Base-by-base conservation (phyloP, 2,888 invertebrate species). In the Meganola albula region DNA sequence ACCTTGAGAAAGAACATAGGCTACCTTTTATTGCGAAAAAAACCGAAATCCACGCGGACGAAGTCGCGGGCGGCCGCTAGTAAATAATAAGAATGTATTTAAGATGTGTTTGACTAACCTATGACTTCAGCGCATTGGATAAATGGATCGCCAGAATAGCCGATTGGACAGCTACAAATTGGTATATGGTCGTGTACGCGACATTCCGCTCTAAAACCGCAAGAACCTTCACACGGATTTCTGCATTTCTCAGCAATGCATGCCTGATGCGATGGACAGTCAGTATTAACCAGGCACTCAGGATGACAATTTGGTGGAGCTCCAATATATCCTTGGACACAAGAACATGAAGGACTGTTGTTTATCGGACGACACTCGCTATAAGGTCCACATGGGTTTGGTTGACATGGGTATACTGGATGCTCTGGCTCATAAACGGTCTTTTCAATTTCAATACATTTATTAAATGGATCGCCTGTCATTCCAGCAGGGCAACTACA, bases 101-200 rank as follows among this genome's bases (percentile, higher is more conserved):
- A n/a, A n/a, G n/a, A n/a, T n/a, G n/a, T n/a, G n/a, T n/a, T n/a
- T n/a, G n/a, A n/a, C n/a, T n/a, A n/a, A 86, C 86, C 64, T 37
- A 74, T 65, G 10, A 74, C 61, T 60, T 90, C 89, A 39, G 88
- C 88, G 61, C 94, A 94, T 66, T 91, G 90, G 21, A 90, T 88
- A 58, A 94, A 94, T 45, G 94, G 93, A 89, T 94, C 93, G 7
- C 95, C 95, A 2, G 92, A 92, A 69, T 88, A 90, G 12, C 90
- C 90, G 18, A 80, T 61, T 1, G 91, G 89, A 58, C 95, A 95
- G 48, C 91, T 92, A 63, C 95, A 95, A 40, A 94, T 90, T 0
- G 94, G 93, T 69, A 92, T 93, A 64, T 95, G 95, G 63, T 93
- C 92, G 39, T 92, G 91, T 6, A 94, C 94, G 49, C 90, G 88